Percentiles rank a stretch among this genome's conserved stretches.
phyloP scores from a whole-genome alignment of 2,113 vertebrate species.

The Irena cyanogastra region DNA sequence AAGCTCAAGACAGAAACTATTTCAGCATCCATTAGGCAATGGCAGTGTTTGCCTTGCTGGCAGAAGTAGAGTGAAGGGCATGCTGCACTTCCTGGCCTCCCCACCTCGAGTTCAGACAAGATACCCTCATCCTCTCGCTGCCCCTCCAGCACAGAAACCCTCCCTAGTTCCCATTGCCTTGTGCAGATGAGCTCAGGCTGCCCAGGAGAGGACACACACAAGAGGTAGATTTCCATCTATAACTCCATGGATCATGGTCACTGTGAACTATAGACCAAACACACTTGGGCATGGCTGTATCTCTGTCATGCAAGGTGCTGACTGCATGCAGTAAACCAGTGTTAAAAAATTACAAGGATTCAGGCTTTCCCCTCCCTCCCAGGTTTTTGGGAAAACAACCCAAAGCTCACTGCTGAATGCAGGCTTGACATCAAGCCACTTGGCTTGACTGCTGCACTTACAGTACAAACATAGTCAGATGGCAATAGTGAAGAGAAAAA shows the following conservation, averaged over 20 bases:
- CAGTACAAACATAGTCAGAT: neutral
- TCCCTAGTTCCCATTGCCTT: neutral
- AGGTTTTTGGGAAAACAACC: neutral
- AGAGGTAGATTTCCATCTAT: neutral
- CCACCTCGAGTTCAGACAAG: neutral
- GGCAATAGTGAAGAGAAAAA: neutral
- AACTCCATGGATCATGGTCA: neutral
- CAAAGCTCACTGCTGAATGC: neutral
- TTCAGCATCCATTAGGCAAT: neutral
- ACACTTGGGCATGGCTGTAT: fast-evolving
- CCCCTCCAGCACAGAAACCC: neutral
- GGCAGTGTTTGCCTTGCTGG: fast-evolving
- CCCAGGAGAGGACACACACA: neutral
- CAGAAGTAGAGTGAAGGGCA: neutral
- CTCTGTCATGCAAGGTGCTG: neutral
- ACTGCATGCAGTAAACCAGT: neutral
- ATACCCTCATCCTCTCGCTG: fast-evolving
- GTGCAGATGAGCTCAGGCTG: neutral
- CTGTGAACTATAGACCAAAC: neutral
- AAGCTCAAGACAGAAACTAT: neutral
- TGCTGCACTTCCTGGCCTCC: fast-evolving
- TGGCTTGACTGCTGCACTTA: neutral
- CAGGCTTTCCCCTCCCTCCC: fast-evolving
- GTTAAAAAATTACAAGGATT: neutral
- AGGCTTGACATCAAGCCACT: neutral